A percentile compares a stretch with the other conserved stretches of the same genome.
Evolutionary conservation across 2,113 vertebrate genomes (phyloP).

Genomic region (Terrapene triunguis): DNA sequence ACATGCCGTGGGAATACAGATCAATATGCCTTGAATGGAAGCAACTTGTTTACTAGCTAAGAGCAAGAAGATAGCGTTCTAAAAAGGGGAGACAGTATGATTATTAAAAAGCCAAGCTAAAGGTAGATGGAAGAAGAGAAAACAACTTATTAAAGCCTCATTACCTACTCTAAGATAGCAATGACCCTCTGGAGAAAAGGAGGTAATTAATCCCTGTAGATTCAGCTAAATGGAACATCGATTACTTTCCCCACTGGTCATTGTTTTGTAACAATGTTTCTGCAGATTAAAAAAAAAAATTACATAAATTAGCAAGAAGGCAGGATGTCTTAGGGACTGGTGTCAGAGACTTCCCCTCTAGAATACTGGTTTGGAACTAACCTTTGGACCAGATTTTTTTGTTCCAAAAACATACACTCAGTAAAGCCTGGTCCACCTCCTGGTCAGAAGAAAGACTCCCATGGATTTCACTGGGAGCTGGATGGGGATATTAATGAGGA

Average conservation of each 20-base stretch:
- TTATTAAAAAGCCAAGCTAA: slow-evolving; percentile 42
- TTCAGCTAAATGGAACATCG: not conserved
- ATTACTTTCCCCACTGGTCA: not conserved
- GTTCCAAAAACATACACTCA: not conserved
- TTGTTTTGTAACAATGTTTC: not conserved
- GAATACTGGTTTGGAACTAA: not conserved
- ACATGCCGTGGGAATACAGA: slow-evolving; percentile 25
- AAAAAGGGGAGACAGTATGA: slow-evolving; percentile 23
- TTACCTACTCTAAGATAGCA: not conserved
- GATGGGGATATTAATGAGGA: not conserved
- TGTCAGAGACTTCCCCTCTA: not conserved
- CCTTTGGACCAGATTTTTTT: not conserved
- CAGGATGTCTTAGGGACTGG: not conserved
- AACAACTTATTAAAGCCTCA: slow-evolving; percentile 14
- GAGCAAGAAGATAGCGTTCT: slow-evolving; percentile 37
- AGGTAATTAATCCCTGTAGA: slow-evolving; percentile 20
- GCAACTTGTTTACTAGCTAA: slow-evolving; percentile 52
- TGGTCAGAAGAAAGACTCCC: not conserved
- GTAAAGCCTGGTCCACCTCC: not conserved
- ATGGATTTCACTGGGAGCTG: not conserved
- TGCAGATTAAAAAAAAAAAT: not conserved
- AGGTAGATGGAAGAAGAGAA: not conserved
- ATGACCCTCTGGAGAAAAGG: slow-evolving; percentile 18
- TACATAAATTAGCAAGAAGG: not conserved
- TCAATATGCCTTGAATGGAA: not conserved